A percentile compares a stretch with the other conserved stretches of the same genome.
phyloP scores from a whole-genome alignment of 2,797 vertebrate genomes.

The Avahi laniger region DNA sequence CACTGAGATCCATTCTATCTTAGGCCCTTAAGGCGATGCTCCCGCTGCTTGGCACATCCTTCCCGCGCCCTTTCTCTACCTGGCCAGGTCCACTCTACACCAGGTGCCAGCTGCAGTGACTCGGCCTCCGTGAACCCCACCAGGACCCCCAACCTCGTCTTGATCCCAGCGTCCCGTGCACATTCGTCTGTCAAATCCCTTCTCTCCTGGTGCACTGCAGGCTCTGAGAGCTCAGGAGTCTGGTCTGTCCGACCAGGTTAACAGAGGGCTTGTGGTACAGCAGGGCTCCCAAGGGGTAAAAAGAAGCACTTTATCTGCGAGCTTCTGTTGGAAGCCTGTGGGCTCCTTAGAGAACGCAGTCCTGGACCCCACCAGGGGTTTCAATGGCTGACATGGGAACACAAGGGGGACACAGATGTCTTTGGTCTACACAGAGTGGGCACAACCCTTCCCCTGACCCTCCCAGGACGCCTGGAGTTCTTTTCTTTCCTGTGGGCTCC shows the following conservation, averaged over 20 bases:
- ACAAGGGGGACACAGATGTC: rapidly evolving
- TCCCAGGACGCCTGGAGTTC: neutral
- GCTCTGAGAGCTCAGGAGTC: neutral
- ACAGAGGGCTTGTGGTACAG: neutral
- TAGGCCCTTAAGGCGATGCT: neutral
- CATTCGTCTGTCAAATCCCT: neutral
- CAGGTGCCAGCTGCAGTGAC: neutral
- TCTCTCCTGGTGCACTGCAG: neutral
- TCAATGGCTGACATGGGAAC: neutral
- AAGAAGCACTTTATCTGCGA: neutral
- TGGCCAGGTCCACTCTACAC: neutral
- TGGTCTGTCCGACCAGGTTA: neutral
- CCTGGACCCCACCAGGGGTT: neutral
- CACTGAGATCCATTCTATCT: neutral
- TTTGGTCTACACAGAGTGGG: neutral
- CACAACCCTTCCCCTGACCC: neutral
- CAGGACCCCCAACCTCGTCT: neutral
- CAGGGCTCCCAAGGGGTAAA: neutral
- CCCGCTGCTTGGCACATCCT: neutral
- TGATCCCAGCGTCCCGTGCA: rapidly evolving
- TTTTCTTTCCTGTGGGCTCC: too few relatives aligned
- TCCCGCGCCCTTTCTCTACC: neutral
- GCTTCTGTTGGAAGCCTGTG: neutral
- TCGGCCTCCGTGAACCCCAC: neutral
- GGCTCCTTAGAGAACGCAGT: neutral